A percentile compares a stretch with the other conserved stretches of the same genome.
phyloP scores from a whole-genome alignment of 2,797 vertebrate species.

The Protonibea diacanthus region DNA sequence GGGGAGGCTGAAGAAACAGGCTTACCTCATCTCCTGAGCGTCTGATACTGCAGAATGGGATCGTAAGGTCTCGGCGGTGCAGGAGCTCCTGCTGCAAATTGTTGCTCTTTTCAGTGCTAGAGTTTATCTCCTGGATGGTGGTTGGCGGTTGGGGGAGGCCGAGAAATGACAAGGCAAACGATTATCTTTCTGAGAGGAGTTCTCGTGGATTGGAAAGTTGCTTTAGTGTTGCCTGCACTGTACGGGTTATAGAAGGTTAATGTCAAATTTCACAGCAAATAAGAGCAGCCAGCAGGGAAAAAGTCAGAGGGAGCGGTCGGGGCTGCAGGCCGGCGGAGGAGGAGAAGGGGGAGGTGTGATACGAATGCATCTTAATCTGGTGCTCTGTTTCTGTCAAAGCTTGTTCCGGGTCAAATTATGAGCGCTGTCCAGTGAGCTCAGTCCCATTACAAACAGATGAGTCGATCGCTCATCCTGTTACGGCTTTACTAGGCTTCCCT shows the following conservation, averaged over 20 bases:
- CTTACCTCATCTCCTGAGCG: constrained; percentile 75
- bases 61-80: constrained; percentile 69
- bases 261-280: constrained; percentile 80
- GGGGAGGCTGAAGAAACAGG: constrained; percentile 49
- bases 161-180: constrained; percentile 78
- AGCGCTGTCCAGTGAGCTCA: constrained; percentile 78
- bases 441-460: constrained; percentile 84
- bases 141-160: background rate
- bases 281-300: constrained; percentile 54
- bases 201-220: constrained; percentile 70
- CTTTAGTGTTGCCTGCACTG: constrained; percentile 64
- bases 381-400: constrained; percentile 85
- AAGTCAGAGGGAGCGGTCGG: constrained; percentile 47
- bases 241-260: constrained; percentile 78
- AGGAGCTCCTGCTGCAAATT: constrained; percentile 69
- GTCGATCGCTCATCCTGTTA: constrained; percentile 83
- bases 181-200: constrained; percentile 73
- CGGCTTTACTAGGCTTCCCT: constrained; percentile 66
- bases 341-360: constrained; percentile 64
- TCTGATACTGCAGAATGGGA: constrained; percentile 76
- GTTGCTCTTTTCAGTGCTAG: constrained; percentile 70
- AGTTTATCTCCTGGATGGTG: constrained; percentile 73
- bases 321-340: constrained; percentile 49
- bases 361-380: constrained; percentile 84
- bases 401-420: constrained; percentile 86